Base-by-base conservation (phyloP, 2,113 vertebrate species). In the Chaetodon auriga region DNA sequence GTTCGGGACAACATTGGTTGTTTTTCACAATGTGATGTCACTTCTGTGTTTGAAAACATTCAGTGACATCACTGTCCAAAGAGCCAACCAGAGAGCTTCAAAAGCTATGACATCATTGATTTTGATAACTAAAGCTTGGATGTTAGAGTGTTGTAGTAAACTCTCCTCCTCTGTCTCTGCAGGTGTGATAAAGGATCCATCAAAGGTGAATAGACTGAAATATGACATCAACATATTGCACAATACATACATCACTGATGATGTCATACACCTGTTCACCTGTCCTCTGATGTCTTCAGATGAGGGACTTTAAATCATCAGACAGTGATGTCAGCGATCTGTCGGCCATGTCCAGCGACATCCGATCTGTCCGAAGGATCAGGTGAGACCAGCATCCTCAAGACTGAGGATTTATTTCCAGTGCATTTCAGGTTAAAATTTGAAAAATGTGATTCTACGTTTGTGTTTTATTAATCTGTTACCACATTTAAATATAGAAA, bases 241-340 rank as follows among this genome's bases (percentile, higher is more conserved):
- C 5, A 21, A 14, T 6, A 36, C 48, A 15, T 13, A 48, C 8
- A 61, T 18, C 72, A 54, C 8, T 7, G 21, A 45, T 54, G 13
- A 72, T 46, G 18, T 65, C 18, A 69, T 5, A 54, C 41, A 53
- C 60, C 49, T 75, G 25, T 51, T 63, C 54, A 51, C 57, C 41
- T 78, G 36, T 57, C 10, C 43, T 81, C 46, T 55, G 6, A 30
- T 49, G 61, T 85, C 21, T 64, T 11, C 73, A 92, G 85, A 58
- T 84, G 85, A 84, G 54, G 55, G 90, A 91, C 87, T 97, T 96
- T 68, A 98, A 96, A 87, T 98, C 97, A 1, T 98, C 97, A 15
- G 97, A 98, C 95, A 98, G 97, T 9, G 97, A 99, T 51, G 95
- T 99, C 86, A 99, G 97, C 60, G 97, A 99, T 5, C 94, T 97